Conservation (phyloP, 2,888 invertebrate species). For the Pandemis cinnamomeana region DNA sequence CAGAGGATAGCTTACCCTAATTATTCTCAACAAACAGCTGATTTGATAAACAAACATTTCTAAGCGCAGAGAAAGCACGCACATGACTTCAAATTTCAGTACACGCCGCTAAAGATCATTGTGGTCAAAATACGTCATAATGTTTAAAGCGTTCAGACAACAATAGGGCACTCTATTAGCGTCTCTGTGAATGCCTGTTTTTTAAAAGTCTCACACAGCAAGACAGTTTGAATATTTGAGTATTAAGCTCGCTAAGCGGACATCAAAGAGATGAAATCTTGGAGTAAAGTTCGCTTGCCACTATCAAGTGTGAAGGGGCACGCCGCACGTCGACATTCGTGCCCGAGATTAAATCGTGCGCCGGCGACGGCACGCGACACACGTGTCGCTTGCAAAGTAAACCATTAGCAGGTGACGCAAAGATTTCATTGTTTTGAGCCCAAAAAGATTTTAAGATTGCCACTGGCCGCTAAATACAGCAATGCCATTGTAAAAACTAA, state of each 20-base stretch:
- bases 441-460: constrained; percentile 45
- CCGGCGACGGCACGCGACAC: constrained; percentile 76
- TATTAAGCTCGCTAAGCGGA: constrained; percentile 50
- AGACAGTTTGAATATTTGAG: constrained; percentile 27
- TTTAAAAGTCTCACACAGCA: constrained; percentile 22
- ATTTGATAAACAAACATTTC: background rate
- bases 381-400: constrained; percentile 52
- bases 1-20: background rate
- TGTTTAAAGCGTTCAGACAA: background rate
- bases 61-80: background rate
- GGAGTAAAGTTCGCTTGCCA: constrained; percentile 61
- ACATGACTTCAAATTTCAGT: constrained; percentile 4
- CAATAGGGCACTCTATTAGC: constrained; percentile 7
- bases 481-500: constrained; percentile 24
- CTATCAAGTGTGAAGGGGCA: constrained; percentile 83
- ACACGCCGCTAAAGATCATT: constrained; percentile 3
- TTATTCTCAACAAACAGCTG: background rate
- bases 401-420: constrained; percentile 51
- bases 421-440: constrained; percentile 38
- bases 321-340: constrained; percentile 77
- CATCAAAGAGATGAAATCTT: constrained; percentile 77
- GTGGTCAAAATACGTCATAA: constrained; percentile 6
- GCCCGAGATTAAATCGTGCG: constrained; percentile 74
- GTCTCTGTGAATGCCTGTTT: constrained; percentile 18
- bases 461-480: constrained; percentile 44